Evolutionary conservation across 1,140 invertebrate species (phyloP), one percentile per base, ranked within the genome.

Genomic region (Campoletis sonorensis): DNA sequence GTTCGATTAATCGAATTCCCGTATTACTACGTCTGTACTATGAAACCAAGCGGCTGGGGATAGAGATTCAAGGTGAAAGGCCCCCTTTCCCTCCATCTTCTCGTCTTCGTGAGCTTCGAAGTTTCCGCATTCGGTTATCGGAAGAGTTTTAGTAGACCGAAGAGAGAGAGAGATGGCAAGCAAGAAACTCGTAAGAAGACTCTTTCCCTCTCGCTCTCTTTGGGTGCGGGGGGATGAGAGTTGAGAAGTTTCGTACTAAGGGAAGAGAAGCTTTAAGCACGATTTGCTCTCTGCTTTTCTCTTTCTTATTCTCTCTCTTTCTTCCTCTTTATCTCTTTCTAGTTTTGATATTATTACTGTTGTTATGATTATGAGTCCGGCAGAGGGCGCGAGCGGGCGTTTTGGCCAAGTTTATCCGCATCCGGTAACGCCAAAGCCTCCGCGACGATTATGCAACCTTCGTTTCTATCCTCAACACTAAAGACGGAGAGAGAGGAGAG

Each of bases 401-500:
- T 49, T 23, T 49, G 45, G 70, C 77, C 40, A 58, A 76, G 82
- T 82, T 83, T 85, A 89, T 87, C 86, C 85, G 85, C 86, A 88
- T 90, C 88, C 84, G 86, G 81, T 84, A 84, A 82, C 85, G 84
- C 84, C 79, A 79, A 79, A 71, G 72, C 83, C 83, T 11, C n/a
- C 61, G 80, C 79, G 73, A 61, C 85, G 87, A 90, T 91, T 91
- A 90, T 88, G 89, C 88, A 91, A 91, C 87, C 80, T 72, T 82
- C 80, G 51, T 23, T n/a, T 37, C 49, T 61, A 75, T 23, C 11
- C 45, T 64, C 27, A 18, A 70, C n/a, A 33, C 15, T 37, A 21
- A 70, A 33, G 67, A 70, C 10, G 5, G 67, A 26, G 61, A 26
- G 23, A 64, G 23, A 26, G 21, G 51, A 33, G 61, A 79, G 54